Evolutionary conservation across 2,888 invertebrate species (phyloP).

Genomic region (Pristionchus japonicus): DNA sequence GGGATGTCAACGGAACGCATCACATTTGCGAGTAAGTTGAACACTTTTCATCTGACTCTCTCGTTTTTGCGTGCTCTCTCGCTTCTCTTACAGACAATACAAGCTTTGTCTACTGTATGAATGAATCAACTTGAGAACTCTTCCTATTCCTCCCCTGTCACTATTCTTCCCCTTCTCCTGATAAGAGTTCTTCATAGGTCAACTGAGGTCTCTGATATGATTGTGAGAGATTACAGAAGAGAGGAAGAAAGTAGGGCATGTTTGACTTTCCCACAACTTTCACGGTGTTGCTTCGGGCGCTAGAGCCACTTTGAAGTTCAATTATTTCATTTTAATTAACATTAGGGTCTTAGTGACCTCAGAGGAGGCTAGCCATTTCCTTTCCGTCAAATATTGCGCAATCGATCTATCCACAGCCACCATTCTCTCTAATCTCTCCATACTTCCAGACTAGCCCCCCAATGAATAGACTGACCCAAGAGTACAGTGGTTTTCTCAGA

Average conservation of each 20-base stretch:
- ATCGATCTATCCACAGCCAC: neutral
- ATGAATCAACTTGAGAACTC: neutral
- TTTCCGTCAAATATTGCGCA: constrained; percentile 21
- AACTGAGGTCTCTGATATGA: constrained; percentile 23
- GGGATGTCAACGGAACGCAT: neutral
- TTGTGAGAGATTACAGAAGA: neutral
- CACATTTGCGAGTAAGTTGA: constrained; percentile 18
- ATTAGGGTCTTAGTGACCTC: neutral
- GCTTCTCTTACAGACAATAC: neutral
- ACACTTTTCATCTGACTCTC: neutral
- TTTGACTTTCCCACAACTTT: constrained; percentile 28
- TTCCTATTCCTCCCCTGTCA: neutral
- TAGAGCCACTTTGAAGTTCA: constrained; percentile 10
- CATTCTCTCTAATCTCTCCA: neutral
- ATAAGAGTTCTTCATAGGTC: neutral
- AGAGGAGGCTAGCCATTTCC: neutral
- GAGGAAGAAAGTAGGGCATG: neutral
- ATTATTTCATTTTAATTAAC: neutral
- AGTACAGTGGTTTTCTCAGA: constrained; percentile 19
- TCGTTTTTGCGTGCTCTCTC: neutral
- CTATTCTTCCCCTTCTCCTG: neutral
- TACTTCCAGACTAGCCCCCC: neutral
- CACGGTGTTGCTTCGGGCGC: constrained; percentile 5
- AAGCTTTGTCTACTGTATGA: neutral
- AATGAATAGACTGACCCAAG: neutral